Conservation (phyloP, 2,113 vertebrate genomes). For the Bucco capensis region DNA sequence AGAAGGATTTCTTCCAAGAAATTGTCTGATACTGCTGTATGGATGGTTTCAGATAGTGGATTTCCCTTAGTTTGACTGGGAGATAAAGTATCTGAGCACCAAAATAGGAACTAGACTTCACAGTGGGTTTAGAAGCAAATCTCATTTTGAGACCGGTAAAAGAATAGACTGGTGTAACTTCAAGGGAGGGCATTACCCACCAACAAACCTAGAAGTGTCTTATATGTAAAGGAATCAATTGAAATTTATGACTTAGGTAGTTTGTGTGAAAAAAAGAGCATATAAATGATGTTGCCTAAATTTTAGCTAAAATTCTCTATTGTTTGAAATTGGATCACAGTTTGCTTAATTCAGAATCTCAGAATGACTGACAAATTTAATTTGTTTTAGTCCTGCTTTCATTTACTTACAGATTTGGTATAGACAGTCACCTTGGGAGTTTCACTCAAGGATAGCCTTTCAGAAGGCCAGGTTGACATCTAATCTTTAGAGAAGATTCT, state of each 20-base stretch:
- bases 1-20: not conserved
- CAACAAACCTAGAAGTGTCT: not conserved
- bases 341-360: not conserved
- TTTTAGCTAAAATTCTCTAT: not conserved
- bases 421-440: not conserved
- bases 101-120: not conserved
- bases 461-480: not conserved
- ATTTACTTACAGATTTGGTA: not conserved
- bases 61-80: not conserved
- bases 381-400: not conserved
- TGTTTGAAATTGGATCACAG: not conserved
- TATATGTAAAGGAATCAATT: not conserved
- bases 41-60: not conserved
- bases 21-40: not conserved
- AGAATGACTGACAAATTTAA: not conserved
- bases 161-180: not conserved
- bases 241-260: not conserved
- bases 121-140: not conserved
- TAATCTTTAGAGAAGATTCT: not conserved
- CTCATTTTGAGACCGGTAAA: not conserved
- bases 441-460: not conserved
- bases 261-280: not conserved
- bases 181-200: not conserved
- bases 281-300: accelerated
- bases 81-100: not conserved